These are phyloP conservation scores for Heteromyza rotundicornis DNA, from an alignment of 2,888 invertebrate genomes.

Conservation along the genomic window DNA sequence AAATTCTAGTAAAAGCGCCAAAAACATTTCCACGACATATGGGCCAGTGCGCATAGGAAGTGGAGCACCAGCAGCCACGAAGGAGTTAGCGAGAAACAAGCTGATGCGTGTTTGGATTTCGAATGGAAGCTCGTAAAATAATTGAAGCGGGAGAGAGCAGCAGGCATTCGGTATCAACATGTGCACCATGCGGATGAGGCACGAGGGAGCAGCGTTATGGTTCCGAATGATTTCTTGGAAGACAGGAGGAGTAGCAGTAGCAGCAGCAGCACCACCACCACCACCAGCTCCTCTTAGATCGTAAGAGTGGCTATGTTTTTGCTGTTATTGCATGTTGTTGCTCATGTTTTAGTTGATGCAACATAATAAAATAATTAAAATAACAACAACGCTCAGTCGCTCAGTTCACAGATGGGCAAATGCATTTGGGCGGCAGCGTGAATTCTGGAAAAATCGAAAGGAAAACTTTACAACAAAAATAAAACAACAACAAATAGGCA, in stretches of 20 bases:
- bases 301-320: slow-evolving; percentile 6
- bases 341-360: slow-evolving; percentile 24
- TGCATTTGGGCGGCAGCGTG: neutral
- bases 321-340: neutral
- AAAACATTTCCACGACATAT: neutral
- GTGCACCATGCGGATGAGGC: neutral
- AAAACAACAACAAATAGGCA: neutral
- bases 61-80: slow-evolving; percentile 1
- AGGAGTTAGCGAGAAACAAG: neutral
- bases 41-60: neutral
- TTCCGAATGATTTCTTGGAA: slow-evolving; percentile 25
- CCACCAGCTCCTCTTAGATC: slow-evolving; percentile 14
- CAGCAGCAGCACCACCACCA: slow-evolving; percentile 3
- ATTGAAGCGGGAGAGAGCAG: slow-evolving; percentile 21
- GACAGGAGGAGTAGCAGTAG: neutral
- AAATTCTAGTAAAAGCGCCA: slow-evolving; percentile 42
- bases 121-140: slow-evolving; percentile 10
- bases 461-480: neutral
- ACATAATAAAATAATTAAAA: slow-evolving; percentile 29
- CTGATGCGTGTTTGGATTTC: neutral
- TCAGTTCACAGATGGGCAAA: slow-evolving; percentile 14
- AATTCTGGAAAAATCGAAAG: neutral
- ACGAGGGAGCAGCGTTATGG: neutral
- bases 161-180: slow-evolving; percentile 3
- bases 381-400: slow-evolving; percentile 22